These are phyloP conservation scores for Campaea margaritaria DNA, from an alignment of 2,888 invertebrate species.

Conservation along the genomic window DNA sequence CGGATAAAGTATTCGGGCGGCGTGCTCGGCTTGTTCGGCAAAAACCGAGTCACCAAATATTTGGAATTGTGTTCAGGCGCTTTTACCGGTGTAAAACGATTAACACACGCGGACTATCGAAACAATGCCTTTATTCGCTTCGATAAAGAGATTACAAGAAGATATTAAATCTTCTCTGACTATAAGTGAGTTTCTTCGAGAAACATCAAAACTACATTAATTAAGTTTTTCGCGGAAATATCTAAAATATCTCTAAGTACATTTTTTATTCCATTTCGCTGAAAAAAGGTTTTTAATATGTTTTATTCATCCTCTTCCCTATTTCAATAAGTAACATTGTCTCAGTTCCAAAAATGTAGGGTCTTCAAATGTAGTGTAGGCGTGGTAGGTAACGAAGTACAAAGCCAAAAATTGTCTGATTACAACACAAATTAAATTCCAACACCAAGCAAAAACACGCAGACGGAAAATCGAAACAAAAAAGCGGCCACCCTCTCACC, in stretches of 20 bases:
- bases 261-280: no score
- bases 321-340: no score
- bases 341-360: no score
- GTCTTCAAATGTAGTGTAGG: no score
- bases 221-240: no score
- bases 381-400: slow-evolving; percentile 31
- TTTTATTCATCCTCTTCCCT: no score
- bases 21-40: slow-evolving; percentile 61
- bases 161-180: no score
- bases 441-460: slow-evolving; percentile 63
- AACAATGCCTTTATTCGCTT: slow-evolving; percentile 28
- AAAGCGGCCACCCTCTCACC: slow-evolving; percentile 73
- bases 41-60: slow-evolving; percentile 74
- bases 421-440: slow-evolving; percentile 56
- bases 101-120: slow-evolving; percentile 55
- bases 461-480: slow-evolving; percentile 72
- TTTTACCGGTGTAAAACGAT: slow-evolving; percentile 72
- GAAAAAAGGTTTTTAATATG: no score
- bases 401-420: slow-evolving; percentile 47
- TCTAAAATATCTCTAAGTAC: no score
- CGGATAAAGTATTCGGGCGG: slow-evolving; percentile 68
- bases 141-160: no score
- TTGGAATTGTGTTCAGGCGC: slow-evolving; percentile 71
- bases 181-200: not conserved
- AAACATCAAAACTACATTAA: no score